phyloP scores from a whole-genome alignment of 2,113 vertebrate genomes.

The Xiphias gladius region DNA sequence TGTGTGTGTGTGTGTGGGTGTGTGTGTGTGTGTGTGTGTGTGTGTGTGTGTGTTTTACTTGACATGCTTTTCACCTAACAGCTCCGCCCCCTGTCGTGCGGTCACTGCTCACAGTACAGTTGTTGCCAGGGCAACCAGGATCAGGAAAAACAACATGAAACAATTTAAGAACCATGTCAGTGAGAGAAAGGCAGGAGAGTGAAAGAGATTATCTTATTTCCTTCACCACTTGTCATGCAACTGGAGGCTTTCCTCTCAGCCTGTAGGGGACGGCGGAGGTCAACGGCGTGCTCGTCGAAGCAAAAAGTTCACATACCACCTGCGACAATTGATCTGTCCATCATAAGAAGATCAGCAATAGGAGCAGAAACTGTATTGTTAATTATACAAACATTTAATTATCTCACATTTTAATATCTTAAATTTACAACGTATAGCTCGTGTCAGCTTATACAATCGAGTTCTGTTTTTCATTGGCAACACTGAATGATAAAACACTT shows the following conservation, averaged over 20 bases:
- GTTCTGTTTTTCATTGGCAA: neutral
- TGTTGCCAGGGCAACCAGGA: conserved; percentile 60
- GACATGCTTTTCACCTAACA: conserved; percentile 68
- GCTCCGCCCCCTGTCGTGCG: conserved; percentile 76
- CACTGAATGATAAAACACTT: neutral
- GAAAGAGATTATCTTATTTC: conserved; percentile 79
- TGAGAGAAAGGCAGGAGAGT: conserved; percentile 60
- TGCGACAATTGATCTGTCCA: conserved; percentile 5
- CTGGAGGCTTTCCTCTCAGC: conserved; percentile 24
- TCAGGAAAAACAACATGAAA: conserved; percentile 78
- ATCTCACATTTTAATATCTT: neutral
- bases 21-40: neutral
- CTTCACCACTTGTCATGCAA: conserved; percentile 72
- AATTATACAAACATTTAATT: neutral
- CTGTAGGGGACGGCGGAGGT: conserved; percentile 62
- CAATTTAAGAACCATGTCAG: conserved; percentile 74
- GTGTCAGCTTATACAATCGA: neutral
- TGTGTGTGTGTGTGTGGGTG: neutral
- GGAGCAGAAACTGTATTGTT: neutral
- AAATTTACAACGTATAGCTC: neutral
- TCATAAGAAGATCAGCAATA: neutral
- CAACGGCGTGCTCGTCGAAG: conserved; percentile 26
- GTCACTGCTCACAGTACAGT: conserved; percentile 60
- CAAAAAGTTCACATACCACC: conserved; percentile 31
- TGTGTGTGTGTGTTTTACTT: neutral